Conservation (phyloP, 2,888 invertebrate species). For the Argyra leucocephala region DNA sequence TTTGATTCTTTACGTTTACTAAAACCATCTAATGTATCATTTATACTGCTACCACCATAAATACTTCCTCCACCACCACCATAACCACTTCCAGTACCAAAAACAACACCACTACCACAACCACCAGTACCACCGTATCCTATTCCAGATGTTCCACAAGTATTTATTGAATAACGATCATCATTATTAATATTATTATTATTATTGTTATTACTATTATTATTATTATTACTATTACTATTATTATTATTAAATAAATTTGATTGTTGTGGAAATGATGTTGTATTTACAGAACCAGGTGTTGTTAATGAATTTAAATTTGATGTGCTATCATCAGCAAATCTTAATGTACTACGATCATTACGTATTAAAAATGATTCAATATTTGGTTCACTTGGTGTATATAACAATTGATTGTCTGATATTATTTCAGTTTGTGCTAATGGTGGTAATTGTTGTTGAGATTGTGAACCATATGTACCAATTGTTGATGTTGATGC, state of each 20-base stretch:
- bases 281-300: constrained; percentile 4
- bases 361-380: constrained; percentile 6
- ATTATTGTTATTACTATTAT: background rate
- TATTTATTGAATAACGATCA: background rate
- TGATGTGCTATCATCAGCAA: constrained; percentile 1
- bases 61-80: background rate
- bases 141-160: background rate
- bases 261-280: background rate
- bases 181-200: background rate
- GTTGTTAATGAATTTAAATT: constrained; percentile 6
- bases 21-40: background rate
- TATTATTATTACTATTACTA: background rate
- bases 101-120: background rate
- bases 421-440: constrained; percentile 1
- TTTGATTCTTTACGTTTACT: constrained; percentile 32
- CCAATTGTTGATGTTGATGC: background rate
- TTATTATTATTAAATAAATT: background rate
- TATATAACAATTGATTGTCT: constrained; percentile 1
- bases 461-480: background rate
- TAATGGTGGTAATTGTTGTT: constrained; percentile 1
- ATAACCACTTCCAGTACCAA: background rate
- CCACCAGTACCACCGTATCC: too few relatives aligned
- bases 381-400: background rate
- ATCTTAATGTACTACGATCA: background rate
- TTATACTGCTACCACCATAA: background rate